A percentile compares a stretch with the other conserved stretches of the same genome.
Evolutionary conservation across 2,888 invertebrate genomes (phyloP).

Genomic region (Apamea crenata): DNA sequence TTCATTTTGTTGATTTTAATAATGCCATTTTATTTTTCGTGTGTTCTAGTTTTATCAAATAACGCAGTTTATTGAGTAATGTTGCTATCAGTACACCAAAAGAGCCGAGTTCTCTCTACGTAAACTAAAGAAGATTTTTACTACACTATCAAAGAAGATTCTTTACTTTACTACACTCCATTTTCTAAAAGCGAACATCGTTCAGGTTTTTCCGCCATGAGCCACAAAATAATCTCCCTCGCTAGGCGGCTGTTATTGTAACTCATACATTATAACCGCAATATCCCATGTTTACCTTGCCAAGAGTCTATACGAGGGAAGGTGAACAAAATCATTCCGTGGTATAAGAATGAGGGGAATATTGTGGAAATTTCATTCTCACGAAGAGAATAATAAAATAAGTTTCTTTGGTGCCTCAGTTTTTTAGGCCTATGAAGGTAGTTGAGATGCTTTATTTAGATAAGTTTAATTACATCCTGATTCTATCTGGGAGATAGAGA

Average conservation of each 20-base stretch:
- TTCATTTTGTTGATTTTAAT: neutral
- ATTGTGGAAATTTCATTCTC: conserved; percentile 34
- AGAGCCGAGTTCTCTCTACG: neutral
- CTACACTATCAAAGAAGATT: conserved; percentile 22
- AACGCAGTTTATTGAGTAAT: neutral
- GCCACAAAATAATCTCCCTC: conserved; percentile 46
- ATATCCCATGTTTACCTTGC: conserved; percentile 54
- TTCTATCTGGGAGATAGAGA: neutral
- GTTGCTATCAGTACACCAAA: neutral
- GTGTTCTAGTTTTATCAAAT: neutral
- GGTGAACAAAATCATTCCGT: conserved; percentile 46
- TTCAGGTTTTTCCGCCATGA: conserved; percentile 44
- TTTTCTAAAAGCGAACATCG: conserved; percentile 43
- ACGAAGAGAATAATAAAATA: neutral
- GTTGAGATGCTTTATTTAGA: conserved; percentile 8
- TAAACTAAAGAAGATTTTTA: conserved; percentile 26
- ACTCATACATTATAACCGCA: conserved; percentile 52
- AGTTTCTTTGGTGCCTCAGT: neutral
- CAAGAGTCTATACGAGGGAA: conserved; percentile 42
- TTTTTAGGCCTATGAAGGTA: conserved; percentile 1
- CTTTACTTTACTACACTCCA: conserved; percentile 32
- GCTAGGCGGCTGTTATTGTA: conserved; percentile 49
- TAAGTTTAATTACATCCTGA: conserved; percentile 12
- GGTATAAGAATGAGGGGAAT: conserved; percentile 15
- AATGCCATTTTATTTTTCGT: neutral